A percentile compares a stretch with the other conserved stretches of the same genome.
Conservation (phyloP, 1,140 invertebrate species). For the Drosophila albomicans region DNA sequence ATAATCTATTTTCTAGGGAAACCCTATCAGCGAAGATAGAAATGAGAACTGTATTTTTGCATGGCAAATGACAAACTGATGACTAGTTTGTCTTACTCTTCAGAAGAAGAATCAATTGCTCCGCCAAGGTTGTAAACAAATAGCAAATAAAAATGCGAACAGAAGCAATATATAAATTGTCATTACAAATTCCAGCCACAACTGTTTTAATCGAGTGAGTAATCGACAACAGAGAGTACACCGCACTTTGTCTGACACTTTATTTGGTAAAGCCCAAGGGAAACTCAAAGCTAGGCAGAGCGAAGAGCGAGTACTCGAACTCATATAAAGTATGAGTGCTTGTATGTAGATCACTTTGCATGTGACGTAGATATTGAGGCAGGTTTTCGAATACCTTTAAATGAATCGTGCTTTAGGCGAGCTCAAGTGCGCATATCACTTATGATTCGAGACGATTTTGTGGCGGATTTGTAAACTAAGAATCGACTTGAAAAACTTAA, state of each 20-base stretch:
- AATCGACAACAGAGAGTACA: neutral
- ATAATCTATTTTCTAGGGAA: neutral
- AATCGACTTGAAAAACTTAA: neutral
- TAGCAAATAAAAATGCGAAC: neutral
- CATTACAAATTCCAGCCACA: slow-evolving; percentile 15
- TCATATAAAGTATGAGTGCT: neutral
- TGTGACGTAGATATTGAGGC: slow-evolving; percentile 40
- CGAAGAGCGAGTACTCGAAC: neutral
- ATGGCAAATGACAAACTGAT: neutral
- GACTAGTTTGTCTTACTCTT: neutral
- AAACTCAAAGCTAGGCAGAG: neutral
- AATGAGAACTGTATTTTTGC: neutral
- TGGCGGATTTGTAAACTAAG: no score
- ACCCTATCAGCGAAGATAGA: neutral
- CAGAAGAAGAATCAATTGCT: neutral
- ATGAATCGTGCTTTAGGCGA: slow-evolving; percentile 14
- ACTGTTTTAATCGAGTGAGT: slow-evolving; percentile 6
- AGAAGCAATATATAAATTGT: neutral
- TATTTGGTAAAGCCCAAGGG: slow-evolving; percentile 22
- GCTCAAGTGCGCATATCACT: neutral
- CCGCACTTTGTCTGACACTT: neutral
- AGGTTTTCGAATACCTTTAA: slow-evolving; percentile 38
- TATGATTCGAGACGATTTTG: neutral
- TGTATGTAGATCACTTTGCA: slow-evolving; percentile 16
- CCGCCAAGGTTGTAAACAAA: neutral